phyloP scores from a whole-genome alignment of 2,797 vertebrate species.

The Threskiornis aethiopicus region DNA sequence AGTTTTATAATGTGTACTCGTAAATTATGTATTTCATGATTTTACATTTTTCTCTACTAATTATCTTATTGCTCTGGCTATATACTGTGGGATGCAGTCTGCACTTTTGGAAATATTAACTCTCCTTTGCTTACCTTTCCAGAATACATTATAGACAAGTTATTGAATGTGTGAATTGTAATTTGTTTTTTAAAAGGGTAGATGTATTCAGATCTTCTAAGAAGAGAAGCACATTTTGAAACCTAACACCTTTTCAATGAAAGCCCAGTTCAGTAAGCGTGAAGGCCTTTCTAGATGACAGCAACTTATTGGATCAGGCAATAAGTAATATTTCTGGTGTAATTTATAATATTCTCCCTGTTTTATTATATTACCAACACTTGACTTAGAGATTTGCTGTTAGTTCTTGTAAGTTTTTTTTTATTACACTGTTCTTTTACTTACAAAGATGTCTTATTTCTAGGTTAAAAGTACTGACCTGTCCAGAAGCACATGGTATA shows the following conservation, averaged over 20 bases:
- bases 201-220: background rate
- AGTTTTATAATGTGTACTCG: background rate
- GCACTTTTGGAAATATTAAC: background rate
- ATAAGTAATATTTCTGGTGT: background rate
- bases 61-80: background rate
- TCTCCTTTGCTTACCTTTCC: background rate
- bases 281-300: background rate
- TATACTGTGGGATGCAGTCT: background rate
- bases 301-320: background rate
- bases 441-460: conserved; percentile 1
- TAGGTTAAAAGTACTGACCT: conserved; percentile 63
- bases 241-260: background rate
- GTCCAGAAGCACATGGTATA: conserved; percentile 22
- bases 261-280: background rate
- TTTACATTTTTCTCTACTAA: background rate
- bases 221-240: background rate
- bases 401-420: background rate
- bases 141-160: background rate
- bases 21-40: background rate
- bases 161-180: background rate
- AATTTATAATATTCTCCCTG: background rate
- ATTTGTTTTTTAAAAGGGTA: background rate
- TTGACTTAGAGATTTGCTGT: background rate
- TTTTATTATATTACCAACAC: background rate
- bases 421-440: background rate